Evolutionary conservation across 37 sponge, comb jelly and placozoan genomes (phyloP), one percentile per base, ranked within the genome.

Genomic region (Aplysina aerophoba): DNA sequence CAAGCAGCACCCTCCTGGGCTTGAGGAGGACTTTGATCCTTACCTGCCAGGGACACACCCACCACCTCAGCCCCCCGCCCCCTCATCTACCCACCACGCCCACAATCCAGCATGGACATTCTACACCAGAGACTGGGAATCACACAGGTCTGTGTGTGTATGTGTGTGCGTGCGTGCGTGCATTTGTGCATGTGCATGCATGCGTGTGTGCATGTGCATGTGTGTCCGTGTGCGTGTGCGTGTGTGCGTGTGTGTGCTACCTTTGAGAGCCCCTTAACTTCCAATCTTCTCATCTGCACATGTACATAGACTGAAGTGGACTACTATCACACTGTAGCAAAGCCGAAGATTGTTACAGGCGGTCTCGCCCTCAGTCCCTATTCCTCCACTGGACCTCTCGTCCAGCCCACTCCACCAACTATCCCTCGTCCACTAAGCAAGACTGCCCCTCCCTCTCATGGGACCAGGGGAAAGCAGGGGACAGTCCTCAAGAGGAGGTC

Each of bases 101-200:
- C 78, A 41, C 78, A 75, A 53, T 75, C 78, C 1, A 75, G 78
- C 37, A 75, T 75, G 78, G 78, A 75, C 11, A 75, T 75, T 4
- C 53, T 75, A 11, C 78, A 75, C 54, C 78, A 75, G 53, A 75
- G 78, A 11, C 78, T 75, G 37, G 78, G 78, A 19, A 24, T 53
- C n/a, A 41, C 78, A 15, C 44, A 37, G 13, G 78, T 56, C 1
- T 30, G 41, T 55, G 28, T 31, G 30, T 21, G 36, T 58, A 8
- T 55, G 21, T n/a, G 57, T 53, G 30, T 79, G 28, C 11, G 27
- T 79, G 80, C 15, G 54, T 81, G 82, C 59, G 62, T 81, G 62
- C 59, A 31, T 81, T 12, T 58, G 57, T 81, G 57, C 59, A 34
- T 58, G 62, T 58, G 62, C 59, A 34, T 73, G 75, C 14, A 36